Base-by-base conservation (phyloP, 2,113 vertebrate genomes). In the Anoura caudifer region DNA sequence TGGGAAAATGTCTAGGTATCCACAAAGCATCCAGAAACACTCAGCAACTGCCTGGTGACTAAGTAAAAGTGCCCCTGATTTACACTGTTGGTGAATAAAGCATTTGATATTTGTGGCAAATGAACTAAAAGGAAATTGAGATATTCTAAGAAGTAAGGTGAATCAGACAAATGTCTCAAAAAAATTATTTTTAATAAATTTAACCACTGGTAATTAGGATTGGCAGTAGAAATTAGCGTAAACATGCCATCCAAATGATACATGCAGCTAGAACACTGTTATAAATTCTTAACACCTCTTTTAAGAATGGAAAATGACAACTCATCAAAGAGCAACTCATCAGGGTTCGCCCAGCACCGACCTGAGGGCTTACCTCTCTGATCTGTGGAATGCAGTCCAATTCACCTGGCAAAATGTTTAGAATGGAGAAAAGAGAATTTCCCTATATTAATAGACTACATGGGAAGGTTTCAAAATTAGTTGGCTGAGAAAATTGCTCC, bases 181-280 rank as follows among this genome's bases (percentile, higher is more conserved):
- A 95, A 92, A 97, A 96, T 65, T 90, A 88, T 95, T 97, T 98
- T 96, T 96, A 96, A 97, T 97, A 82, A 97, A 85, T 93, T 88
- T 97, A 97, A 96, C 73, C 6, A 1, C 91, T 87, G 50, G 61
- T 94, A 96, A 97, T 98, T 96, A 97, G 86, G 91, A 98, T 96
- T 98, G 94, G 69, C 96, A 96, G 93, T 80, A 93, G 43, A 97
- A 97, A 98, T 97, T 96, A 97, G 67, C 96, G 97, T 97, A 96
- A 97, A 94, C 77, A 97, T 22, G 79, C 93, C 83, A 94, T 89
- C 82, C 93, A 94, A 96, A 91, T 96, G 97, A 84, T 93, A 97
- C 96, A 97, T 75, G 56, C 63, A 89, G 82, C 94, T 76, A 52
- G 85, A 88, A 86, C 69, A 36, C 87, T 96, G 91, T 96, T 96